Percentiles rank a stretch among this genome's conserved stretches.
These are phyloP conservation scores for Mythimna albipuncta DNA, from an alignment of 2,888 invertebrate genomes.

Conservation along the genomic window DNA sequence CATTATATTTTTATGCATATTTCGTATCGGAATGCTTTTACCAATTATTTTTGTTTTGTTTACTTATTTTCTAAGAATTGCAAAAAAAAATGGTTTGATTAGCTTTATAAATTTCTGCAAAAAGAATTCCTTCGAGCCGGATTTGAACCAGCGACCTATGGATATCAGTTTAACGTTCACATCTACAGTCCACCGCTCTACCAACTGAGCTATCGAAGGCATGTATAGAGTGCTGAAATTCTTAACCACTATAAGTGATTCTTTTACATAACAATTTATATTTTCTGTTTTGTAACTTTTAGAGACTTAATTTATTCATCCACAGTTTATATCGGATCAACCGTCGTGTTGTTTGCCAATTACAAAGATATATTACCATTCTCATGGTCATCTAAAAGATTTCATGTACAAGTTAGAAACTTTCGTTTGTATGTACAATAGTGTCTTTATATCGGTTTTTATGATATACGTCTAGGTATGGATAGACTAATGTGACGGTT, in stretches of 20 bases:
- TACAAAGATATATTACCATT: too few relatives aligned
- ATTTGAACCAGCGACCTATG: slow-evolving; percentile 93
- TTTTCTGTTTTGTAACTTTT: not conserved
- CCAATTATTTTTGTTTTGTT: too few relatives aligned
- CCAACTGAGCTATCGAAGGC: slow-evolving; percentile 89
- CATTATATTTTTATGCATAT: too few relatives aligned
- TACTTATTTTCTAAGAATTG: too few relatives aligned
- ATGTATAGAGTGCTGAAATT: not conserved
- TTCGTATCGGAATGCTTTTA: too few relatives aligned
- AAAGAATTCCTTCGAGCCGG: slow-evolving; percentile 91
- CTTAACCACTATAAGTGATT: not conserved
- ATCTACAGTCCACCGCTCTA: slow-evolving; percentile 88
- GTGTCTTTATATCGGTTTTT: too few relatives aligned
- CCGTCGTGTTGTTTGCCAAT: too few relatives aligned
- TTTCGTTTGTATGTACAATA: too few relatives aligned
- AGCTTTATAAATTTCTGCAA: not conserved
- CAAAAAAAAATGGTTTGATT: not conserved
- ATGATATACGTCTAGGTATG: too few relatives aligned
- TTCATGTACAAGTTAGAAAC: too few relatives aligned
- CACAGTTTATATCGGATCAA: not conserved
- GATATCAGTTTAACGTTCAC: slow-evolving; percentile 75
- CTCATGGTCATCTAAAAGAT: too few relatives aligned
- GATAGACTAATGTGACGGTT: too few relatives aligned
- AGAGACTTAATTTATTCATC: not conserved
- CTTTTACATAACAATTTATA: not conserved